Evolutionary conservation across 2,113 vertebrate genomes (phyloP).

Genomic region (Anoplopoma fimbria): DNA sequence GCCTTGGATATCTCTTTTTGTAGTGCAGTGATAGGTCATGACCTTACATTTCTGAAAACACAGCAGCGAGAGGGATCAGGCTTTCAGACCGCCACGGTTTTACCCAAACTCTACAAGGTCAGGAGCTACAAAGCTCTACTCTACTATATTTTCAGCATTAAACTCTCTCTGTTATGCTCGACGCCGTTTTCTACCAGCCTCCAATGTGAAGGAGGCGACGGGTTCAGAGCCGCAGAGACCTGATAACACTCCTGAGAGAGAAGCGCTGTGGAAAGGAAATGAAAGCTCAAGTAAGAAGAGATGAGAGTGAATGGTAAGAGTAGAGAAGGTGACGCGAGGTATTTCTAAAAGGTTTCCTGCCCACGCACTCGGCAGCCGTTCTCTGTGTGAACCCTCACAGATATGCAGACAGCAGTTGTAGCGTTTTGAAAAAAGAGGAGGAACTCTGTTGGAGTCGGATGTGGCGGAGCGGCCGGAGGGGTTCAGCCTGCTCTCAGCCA

Average conservation of each 20-base stretch:
- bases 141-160: conserved; percentile 30
- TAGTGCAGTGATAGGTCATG: conserved; percentile 15
- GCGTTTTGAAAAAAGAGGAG: background rate
- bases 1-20: background rate
- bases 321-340: conserved; percentile 2
- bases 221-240: conserved; percentile 32
- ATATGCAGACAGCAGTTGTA: background rate
- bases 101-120: conserved; percentile 7
- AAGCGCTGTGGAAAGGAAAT: conserved; percentile 1
- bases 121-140: conserved; percentile 8
- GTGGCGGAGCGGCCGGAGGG: too few relatives aligned
- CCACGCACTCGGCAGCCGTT: background rate
- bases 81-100: conserved; percentile 19
- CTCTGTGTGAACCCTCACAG: too few relatives aligned
- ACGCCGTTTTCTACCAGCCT: background rate
- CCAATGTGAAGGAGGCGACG: conserved; percentile 22
- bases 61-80: conserved; percentile 23
- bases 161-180: conserved; percentile 13
- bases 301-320: background rate
- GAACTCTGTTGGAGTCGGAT: too few relatives aligned
- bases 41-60: conserved; percentile 39
- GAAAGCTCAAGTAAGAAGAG: conserved; percentile 2
- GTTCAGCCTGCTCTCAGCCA: too few relatives aligned
- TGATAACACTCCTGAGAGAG: conserved; percentile 28
- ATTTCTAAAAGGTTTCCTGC: conserved; percentile 11